Conservation (phyloP, 2,888 invertebrate genomes). For the Phragmatobia fuliginosa region DNA sequence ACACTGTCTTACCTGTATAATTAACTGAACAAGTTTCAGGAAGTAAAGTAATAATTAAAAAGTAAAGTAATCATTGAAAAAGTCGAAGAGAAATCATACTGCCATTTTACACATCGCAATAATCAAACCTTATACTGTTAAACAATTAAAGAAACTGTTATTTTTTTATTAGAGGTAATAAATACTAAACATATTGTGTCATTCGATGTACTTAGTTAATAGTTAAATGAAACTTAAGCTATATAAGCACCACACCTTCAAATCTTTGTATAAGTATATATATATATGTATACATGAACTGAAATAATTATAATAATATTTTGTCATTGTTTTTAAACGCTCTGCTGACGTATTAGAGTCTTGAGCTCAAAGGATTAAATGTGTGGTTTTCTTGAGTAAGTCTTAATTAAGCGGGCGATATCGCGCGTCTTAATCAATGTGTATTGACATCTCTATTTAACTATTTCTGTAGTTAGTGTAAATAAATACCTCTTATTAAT, state of each 20-base stretch:
- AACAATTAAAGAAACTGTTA: conserved; percentile 25
- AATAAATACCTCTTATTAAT: conserved; percentile 51
- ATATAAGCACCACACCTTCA: conserved; percentile 38
- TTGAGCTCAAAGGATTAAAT: conserved; percentile 35
- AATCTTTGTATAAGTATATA: conserved; percentile 28
- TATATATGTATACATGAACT: conserved; percentile 33
- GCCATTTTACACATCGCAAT: conserved; percentile 48
- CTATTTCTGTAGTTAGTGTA: conserved; percentile 45
- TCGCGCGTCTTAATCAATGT: conserved; percentile 24
- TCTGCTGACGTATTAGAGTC: conserved; percentile 32
- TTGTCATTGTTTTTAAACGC: conserved; percentile 47
- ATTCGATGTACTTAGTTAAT: conserved; percentile 45
- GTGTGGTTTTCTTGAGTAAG: conserved; percentile 24
- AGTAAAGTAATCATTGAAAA: too few species aligned
- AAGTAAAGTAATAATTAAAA: too few species aligned
- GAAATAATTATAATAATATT: conserved; percentile 44
- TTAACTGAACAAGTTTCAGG: too few species aligned
- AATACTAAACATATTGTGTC: conserved; percentile 27
- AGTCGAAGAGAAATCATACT: conserved; percentile 31
- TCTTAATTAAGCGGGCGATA: conserved; percentile 9
- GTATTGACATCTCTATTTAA: conserved; percentile 36
- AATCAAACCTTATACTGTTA: conserved; percentile 33
- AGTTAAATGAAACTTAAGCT: conserved; percentile 25
- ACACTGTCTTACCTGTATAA: too few species aligned
- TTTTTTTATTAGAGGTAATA: conserved; percentile 24